These are phyloP conservation scores for Drosophila anomelani DNA, from an alignment of 2,888 invertebrate species.

Conservation along the genomic window DNA sequence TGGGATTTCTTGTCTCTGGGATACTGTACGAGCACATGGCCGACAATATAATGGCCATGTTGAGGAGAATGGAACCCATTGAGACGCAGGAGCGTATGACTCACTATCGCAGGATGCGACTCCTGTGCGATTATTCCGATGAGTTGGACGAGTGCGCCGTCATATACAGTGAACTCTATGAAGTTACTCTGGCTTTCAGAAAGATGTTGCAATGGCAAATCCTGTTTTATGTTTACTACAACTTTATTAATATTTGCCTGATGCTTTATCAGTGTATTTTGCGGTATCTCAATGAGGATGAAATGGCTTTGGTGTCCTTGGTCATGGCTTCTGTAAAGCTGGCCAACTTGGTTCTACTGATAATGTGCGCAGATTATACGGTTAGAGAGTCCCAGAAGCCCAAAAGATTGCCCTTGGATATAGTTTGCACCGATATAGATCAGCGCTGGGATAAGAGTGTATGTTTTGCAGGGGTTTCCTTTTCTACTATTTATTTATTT, in stretches of 20 bases:
- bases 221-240: conserved; percentile 76
- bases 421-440: conserved; percentile 76
- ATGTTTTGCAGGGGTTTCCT: conserved; percentile 30
- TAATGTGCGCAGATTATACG: conserved; percentile 70
- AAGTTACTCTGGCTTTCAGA: conserved; percentile 61
- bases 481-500: fast-evolving
- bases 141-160: conserved; percentile 67
- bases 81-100: conserved; percentile 54
- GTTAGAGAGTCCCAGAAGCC: conserved; percentile 68
- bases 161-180: conserved; percentile 72
- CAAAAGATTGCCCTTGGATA: conserved; percentile 67
- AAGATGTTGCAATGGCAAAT: conserved; percentile 77
- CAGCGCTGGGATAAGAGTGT: conserved; percentile 80
- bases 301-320: conserved; percentile 50
- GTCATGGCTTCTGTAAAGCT: conserved; percentile 59
- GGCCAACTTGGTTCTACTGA: conserved; percentile 67
- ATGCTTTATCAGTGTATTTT: conserved; percentile 72
- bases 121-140: conserved; percentile 72
- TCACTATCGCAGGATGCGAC: conserved; percentile 66
- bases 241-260: conserved; percentile 70
- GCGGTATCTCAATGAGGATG: conserved; percentile 48
- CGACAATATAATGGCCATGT: conserved; percentile 54
- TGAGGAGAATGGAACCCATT: conserved; percentile 59
- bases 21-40: conserved; percentile 71
- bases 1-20: conserved; percentile 73